Base-by-base conservation (phyloP, 2,797 vertebrate genomes). In the Pantherophis vulpinus region DNA sequence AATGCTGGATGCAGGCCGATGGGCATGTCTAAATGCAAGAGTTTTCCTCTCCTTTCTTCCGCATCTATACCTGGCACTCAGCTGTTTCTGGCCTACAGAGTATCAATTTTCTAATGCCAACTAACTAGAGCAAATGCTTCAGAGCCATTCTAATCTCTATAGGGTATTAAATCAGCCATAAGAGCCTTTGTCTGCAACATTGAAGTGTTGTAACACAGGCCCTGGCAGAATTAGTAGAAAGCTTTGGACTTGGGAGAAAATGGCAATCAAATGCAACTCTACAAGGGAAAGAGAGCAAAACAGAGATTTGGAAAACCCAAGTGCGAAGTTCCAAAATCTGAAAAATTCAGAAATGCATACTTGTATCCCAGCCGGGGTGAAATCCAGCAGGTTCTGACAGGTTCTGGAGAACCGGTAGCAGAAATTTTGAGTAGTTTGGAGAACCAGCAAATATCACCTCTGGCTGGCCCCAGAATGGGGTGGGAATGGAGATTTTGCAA, bases 1-100 rank as follows among this genome's bases (percentile, higher is more conserved):
- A 92, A 94, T 92, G 66, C 27, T 92, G 91, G 14, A 86, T 86
- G 47, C 66, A 0, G 89, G 94, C 93, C 93, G 23, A 88, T 92
- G 93, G n/a, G 93, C 92, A 90, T 70, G 27, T 70, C 89, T 70
- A 79, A 58, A 27, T 8, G 11, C 66, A 89, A 55, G 90, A 16
- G 51, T 83, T 91, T 83, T 54, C 51, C 86, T 54, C 47, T 54
- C 55, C 56, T 59, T 83, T 42, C 55, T 59, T 89, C 66, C 47
- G 56, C 70, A 63, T 42, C 56, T 91, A 83, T 83, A 88, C 86
- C 66, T 91, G 87, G 47, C 32, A 83, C 55, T 83, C 93, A 91
- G 66, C 90, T 93, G 93, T 91, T 58, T 42, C 23, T 10, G 32
- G 66, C 16, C 29, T 88, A 55, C 1, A 29, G 58, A 86, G 56